A percentile compares a stretch with the other conserved stretches of the same genome.
Evolutionary conservation across 2,797 vertebrate genomes (phyloP).

Genomic region (Sus cebifrons): DNA sequence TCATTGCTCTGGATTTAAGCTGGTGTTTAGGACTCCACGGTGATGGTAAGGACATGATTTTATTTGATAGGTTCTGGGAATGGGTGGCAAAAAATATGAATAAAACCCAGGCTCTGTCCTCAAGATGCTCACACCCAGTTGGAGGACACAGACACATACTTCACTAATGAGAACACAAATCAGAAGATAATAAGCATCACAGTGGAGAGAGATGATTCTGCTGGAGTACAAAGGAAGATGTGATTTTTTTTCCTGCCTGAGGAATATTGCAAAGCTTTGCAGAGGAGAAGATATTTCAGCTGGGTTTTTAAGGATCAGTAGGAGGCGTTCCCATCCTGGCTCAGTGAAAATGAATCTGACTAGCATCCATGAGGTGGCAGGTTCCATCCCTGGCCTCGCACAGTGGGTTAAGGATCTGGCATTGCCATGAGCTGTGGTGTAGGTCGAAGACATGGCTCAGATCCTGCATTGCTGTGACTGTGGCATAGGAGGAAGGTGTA

Average conservation of each 20-base stretch:
- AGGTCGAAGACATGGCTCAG: too few relatives aligned
- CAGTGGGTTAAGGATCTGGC: too few relatives aligned
- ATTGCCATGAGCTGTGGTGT: too few relatives aligned
- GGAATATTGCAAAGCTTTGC: neutral
- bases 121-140: neutral
- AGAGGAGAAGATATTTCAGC: neutral
- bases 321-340: neutral
- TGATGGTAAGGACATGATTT: neutral
- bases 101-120: neutral
- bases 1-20: neutral
- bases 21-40: neutral
- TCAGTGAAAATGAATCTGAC: too few relatives aligned
- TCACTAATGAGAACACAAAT: neutral
- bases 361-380: too few relatives aligned
- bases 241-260: neutral
- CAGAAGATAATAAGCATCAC: neutral
- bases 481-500: too few relatives aligned
- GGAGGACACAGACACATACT: neutral
- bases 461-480: too few relatives aligned
- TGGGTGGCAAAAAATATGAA: neutral
- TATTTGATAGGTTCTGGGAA: neutral
- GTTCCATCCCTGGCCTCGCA: too few relatives aligned
- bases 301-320: constrained; percentile 7
- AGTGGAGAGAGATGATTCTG: neutral
- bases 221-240: neutral